Evolutionary conservation across 2,797 vertebrate genomes (phyloP), one percentile per base, ranked within the genome.

Genomic region (Brachymystax lenok): DNA sequence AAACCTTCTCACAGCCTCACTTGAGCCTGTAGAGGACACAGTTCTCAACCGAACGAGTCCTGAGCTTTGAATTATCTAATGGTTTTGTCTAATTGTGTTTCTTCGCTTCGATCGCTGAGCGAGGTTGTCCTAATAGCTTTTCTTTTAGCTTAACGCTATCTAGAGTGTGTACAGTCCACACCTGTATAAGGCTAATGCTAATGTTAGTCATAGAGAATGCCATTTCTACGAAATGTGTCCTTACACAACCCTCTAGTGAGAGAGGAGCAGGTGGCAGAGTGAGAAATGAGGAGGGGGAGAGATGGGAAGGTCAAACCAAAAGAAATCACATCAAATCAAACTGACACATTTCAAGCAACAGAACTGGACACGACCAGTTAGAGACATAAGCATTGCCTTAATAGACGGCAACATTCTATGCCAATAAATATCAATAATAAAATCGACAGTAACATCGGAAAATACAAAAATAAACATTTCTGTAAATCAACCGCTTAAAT

Each of bases 261-360:
- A 73, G 76, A 73, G 69, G 52, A 73, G 67, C 63, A 28, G 74
- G 69, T 52, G 50, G 67, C 74, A 84, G 72, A 74, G 76, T 28
- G 2, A 76, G 8, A 71, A 51, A 71, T 69, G 59, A 80, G 28
- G 28, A 80, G 46, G 19, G 19, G 33, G 54, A 71, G 72, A 7
- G 63, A 13, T 28, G 40, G 69, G 64, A 74, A 50, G 50, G 50
- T 75, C 27, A 67, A 72, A 21, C 61, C 77, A 51, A 27, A 66
- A 74, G 14, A 63, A 77, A 71, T 71, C 1, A 80, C 3, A 59
- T 75, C 8, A 79, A 69, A 79, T 46, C 54, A 73, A 76, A 67
- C 71, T 52, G 74, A 80, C 72, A 81, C 30, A 79, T 28, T 27
- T 54, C 64, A 68, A 54, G 21, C 14, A 78, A 86, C 13, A 54